Evolutionary conservation across 30 jellyfish, hydroid and myxozoan genomes (phyloP).

Genomic region (Hydractinia echinata): DNA sequence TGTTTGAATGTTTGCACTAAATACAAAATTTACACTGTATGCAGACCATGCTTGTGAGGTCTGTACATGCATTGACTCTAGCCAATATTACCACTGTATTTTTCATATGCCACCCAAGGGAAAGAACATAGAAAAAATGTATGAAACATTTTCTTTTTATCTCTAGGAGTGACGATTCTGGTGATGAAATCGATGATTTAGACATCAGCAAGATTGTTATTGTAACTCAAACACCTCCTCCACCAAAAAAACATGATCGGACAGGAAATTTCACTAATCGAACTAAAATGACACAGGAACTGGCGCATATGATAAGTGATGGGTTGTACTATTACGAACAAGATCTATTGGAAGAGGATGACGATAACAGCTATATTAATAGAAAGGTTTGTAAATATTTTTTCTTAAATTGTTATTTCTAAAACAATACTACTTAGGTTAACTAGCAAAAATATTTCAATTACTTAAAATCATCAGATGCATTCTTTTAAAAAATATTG

Average conservation of each 20-base stretch:
- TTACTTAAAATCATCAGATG: too few relatives aligned
- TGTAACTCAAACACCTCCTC: constrained; percentile 97
- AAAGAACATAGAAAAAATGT: background rate
- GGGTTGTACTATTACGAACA: constrained; percentile 89
- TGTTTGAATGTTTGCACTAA: background rate
- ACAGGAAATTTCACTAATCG: constrained; percentile 79
- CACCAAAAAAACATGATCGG: constrained; percentile 90
- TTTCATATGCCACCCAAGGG: background rate
- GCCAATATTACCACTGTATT: background rate
- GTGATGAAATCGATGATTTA: constrained; percentile 87
- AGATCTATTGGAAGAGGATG: constrained; percentile 77
- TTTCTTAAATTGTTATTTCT: too few relatives aligned
- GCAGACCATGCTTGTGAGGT: too few relatives aligned
- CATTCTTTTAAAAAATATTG: too few relatives aligned
- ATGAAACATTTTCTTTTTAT: background rate
- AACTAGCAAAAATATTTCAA: too few relatives aligned
- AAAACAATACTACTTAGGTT: too few relatives aligned
- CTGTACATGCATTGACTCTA: background rate
- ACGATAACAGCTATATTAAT: constrained; percentile 63
- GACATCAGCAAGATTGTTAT: constrained; percentile 79
- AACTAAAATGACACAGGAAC: constrained; percentile 84
- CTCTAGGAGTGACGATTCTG: constrained; percentile 89
- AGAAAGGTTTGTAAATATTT: constrained; percentile 43
- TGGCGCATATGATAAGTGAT: constrained; percentile 82
- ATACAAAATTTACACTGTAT: too few relatives aligned